Evolutionary conservation across 2,888 invertebrate genomes (phyloP).

Genomic region (Eupithecia exiguata): DNA sequence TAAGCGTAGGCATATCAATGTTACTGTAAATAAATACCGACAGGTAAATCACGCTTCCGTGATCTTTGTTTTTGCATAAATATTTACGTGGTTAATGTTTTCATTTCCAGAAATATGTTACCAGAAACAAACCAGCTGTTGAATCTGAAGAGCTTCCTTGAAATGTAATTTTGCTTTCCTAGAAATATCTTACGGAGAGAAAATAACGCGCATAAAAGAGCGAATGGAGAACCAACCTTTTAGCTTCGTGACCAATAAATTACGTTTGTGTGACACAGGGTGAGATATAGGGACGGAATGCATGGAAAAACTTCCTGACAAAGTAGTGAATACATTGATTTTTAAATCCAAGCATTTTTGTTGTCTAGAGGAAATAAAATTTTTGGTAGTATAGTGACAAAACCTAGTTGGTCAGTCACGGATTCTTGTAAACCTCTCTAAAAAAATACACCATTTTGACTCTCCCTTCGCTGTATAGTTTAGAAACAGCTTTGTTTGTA

Average conservation of each 20-base stretch:
- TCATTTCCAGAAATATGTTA: background rate
- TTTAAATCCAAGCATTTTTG: background rate
- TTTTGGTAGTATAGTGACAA: background rate
- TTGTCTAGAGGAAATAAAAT: background rate
- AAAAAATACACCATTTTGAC: too few species aligned
- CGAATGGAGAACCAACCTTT: slow-evolving; percentile 37
- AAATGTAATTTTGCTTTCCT: slow-evolving; percentile 7
- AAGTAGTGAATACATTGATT: slow-evolving; percentile 1
- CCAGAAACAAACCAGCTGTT: background rate
- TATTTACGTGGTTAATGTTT: background rate
- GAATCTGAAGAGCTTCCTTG: background rate
- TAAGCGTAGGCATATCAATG: background rate
- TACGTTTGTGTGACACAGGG: slow-evolving; percentile 31
- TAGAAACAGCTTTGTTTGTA: too few species aligned
- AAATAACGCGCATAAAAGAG: slow-evolving; percentile 33
- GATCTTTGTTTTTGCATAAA: background rate
- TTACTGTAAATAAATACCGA: background rate
- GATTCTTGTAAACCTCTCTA: too few species aligned
- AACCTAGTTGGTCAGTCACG: too few species aligned
- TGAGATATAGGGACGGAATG: slow-evolving; percentile 28
- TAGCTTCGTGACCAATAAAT: slow-evolving; percentile 37
- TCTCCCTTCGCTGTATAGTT: too few species aligned
- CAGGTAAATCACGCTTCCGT: background rate
- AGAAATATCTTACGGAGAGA: slow-evolving; percentile 21
- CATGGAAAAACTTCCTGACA: slow-evolving; percentile 14